Evolutionary conservation across 2,888 invertebrate genomes (phyloP).

Genomic region (Cephus pygmeus): DNA sequence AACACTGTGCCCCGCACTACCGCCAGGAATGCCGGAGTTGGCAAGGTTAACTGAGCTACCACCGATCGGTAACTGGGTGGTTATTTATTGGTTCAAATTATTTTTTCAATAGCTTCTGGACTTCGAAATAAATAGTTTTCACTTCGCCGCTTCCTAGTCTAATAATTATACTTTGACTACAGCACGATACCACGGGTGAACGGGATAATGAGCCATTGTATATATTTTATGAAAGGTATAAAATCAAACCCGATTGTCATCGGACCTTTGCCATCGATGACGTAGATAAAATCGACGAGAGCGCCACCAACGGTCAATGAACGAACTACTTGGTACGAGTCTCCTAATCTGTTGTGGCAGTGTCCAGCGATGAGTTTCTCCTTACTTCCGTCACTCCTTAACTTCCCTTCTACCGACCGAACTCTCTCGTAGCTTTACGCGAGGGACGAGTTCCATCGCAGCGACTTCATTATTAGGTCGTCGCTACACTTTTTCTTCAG

Average conservation of each 20-base stretch:
- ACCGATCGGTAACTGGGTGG: fast-evolving
- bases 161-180: background rate
- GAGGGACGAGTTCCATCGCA: no score
- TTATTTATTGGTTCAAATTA: background rate
- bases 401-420: background rate
- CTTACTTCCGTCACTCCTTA: background rate
- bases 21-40: background rate
- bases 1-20: background rate
- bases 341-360: background rate
- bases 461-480: background rate
- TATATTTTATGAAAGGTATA: no score
- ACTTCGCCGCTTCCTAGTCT: background rate
- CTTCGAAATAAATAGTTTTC: background rate
- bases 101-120: background rate
- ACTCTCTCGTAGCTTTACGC: background rate
- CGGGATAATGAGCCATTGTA: no score
- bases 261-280: background rate
- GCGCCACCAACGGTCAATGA: background rate
- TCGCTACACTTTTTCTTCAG: background rate
- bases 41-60: background rate
- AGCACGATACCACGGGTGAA: no score
- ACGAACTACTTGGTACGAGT: background rate
- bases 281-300: background rate
- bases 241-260: background rate
- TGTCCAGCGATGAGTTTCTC: background rate